phyloP scores from a whole-genome alignment of 2,888 invertebrate species.

The Nemoura dubitans region DNA sequence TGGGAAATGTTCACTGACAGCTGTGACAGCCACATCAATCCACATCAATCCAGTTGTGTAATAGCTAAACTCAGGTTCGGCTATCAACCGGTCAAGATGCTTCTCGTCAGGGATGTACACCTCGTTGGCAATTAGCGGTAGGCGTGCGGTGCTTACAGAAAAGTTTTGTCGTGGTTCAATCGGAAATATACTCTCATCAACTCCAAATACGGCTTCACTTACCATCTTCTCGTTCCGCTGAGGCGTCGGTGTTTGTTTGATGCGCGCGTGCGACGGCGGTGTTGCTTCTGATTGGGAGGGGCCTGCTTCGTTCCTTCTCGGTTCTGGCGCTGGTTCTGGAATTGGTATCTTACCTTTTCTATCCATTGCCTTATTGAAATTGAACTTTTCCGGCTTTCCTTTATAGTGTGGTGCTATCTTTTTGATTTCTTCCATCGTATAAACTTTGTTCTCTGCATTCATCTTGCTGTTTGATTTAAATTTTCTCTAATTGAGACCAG shows the following conservation, averaged over 20 bases:
- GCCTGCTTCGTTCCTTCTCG: background rate
- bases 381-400: constrained; percentile 51
- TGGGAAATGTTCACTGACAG: no score
- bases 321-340: background rate
- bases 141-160: background rate
- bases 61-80: constrained; percentile 20
- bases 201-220: constrained; percentile 42
- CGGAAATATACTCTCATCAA: background rate
- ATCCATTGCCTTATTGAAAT: constrained; percentile 46
- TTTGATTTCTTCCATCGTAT: constrained; percentile 46
- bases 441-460: constrained; percentile 29
- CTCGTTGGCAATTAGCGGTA: constrained; percentile 14
- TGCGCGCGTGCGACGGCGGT: background rate
- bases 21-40: background rate
- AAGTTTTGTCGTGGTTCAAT: constrained; percentile 26
- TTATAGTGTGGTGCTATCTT: constrained; percentile 50
- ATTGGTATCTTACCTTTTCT: constrained; percentile 10
- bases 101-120: constrained; percentile 35
- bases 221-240: constrained; percentile 39
- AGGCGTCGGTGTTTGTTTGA: constrained; percentile 30
- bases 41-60: constrained; percentile 26
- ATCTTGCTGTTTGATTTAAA: background rate
- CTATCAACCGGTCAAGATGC: constrained; percentile 23
- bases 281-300: background rate
- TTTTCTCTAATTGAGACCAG: constrained; percentile 15